A percentile compares a stretch with the other conserved stretches of the same genome.
Conservation (phyloP, 2,797 vertebrate genomes). For the Trematomus bernacchii region DNA sequence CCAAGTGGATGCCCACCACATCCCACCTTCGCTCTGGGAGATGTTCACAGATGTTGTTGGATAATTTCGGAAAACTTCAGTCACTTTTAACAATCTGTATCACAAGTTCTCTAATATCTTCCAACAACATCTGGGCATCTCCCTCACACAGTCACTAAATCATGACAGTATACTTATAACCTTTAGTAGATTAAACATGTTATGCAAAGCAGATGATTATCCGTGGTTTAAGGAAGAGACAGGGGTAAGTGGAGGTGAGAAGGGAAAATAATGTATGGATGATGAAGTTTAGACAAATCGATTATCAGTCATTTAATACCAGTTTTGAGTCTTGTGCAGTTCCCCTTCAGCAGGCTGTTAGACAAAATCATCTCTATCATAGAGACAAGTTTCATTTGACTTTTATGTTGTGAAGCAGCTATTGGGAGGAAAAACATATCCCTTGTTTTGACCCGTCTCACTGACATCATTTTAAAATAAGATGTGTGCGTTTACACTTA, state of each 20-base stretch:
- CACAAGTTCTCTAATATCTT: not conserved
- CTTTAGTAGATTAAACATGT: conserved; percentile 68
- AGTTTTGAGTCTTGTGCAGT: conserved; percentile 79
- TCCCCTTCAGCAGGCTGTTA: conserved; percentile 40
- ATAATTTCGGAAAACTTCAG: not conserved
- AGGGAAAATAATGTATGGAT: conserved; percentile 56
- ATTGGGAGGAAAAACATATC: not conserved
- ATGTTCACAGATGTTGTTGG: conserved; percentile 55
- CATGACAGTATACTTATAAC: conserved; percentile 33
- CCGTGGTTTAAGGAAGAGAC: conserved; percentile 41
- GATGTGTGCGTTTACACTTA: not conserved
- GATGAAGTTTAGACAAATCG: conserved; percentile 64
- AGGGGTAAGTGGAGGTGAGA: conserved; percentile 48
- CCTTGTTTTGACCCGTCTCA: not conserved
- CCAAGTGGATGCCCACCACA: conserved; percentile 50
- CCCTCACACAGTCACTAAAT: conserved; percentile 20
- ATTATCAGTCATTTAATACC: conserved; percentile 63
- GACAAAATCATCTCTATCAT: not conserved
- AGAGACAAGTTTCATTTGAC: not conserved
- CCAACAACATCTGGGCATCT: conserved; percentile 56
- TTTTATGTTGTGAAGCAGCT: not conserved
- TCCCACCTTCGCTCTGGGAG: conserved; percentile 17
- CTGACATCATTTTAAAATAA: not conserved
- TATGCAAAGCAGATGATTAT: conserved; percentile 64
- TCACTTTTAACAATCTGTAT: not conserved